Base-by-base conservation (phyloP, 2,113 vertebrate genomes). In the Corapipo altera region DNA sequence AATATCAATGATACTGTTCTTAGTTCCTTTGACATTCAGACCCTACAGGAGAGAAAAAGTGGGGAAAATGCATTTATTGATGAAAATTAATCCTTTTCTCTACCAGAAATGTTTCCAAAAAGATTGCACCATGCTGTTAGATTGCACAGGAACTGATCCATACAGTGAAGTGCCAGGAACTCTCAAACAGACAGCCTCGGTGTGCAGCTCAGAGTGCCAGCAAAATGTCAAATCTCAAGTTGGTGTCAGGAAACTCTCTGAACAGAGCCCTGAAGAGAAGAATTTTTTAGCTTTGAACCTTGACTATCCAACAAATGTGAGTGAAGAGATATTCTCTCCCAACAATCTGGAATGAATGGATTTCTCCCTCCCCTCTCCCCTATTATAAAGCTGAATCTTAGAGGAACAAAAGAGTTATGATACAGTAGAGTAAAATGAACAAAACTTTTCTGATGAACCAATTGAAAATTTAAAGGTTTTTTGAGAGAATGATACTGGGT, bases 121-220 rank as follows among this genome's bases (percentile, higher is more conserved):
- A 33, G 28, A 78, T 82, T 79, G 44, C 66, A 85, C 35, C 87
- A 82, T 78, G 65, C 74, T 94, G 84, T 82, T 92, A 79, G 49
- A 85, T 85, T 95, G 66, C 70, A 88, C 26, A 89, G 62, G 80
- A 95, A 65, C 77, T 65, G 81, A 72, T 92, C 66, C 58, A 84
- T 65, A 62, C 7, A 32, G 54, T 52, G 74, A 79, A 94, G 80
- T 82, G 80, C 65, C 78, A 89, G 87, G 52, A 92, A 49, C 70
- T 91, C 55, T 92, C 77, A 92, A 43, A 33, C 43, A 84, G 57
- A 37, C 44, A 74, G 52, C 30, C 33, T 77, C 46, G 59, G 43
- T 76, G 39, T 81, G 57, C 27, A 86, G 48, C 39, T 84, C 64
- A 28, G 52, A 89, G n/a, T 91, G 89, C 81, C 84, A 95, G 73